phyloP scores from a whole-genome alignment of 2,888 invertebrate genomes.

The Opisthograptis luteolata region DNA sequence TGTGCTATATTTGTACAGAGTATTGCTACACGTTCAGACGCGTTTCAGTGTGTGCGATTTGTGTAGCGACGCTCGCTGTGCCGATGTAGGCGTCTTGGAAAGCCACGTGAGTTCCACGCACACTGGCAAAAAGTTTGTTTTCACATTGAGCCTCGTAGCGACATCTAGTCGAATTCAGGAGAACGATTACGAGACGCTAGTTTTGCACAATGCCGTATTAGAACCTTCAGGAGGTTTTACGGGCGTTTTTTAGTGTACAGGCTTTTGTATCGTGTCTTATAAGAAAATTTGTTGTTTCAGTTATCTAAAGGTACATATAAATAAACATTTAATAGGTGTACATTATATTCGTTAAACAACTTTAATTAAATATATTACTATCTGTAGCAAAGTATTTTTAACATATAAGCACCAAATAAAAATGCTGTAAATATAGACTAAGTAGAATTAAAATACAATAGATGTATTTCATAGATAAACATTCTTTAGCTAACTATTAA shows the following conservation, averaged over 20 bases:
- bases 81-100: conserved; percentile 45
- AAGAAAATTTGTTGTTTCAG: conserved; percentile 19
- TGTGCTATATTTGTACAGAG: conserved; percentile 30
- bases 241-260: conserved; percentile 8
- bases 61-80: conserved; percentile 13
- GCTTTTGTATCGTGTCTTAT: conserved; percentile 22
- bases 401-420: too few species aligned
- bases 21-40: conserved; percentile 27
- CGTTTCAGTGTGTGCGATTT: conserved; percentile 30
- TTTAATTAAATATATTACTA: too few species aligned
- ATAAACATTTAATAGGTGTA: too few species aligned
- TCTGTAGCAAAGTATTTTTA: too few species aligned
- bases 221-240: conserved; percentile 39
- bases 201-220: conserved; percentile 54
- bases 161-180: conserved; percentile 61
- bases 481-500: too few species aligned
- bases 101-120: conserved; percentile 51
- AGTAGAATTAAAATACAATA: too few species aligned
- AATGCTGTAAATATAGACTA: too few species aligned
- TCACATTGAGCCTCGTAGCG: conserved; percentile 61
- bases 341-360: too few species aligned
- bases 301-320: too few species aligned
- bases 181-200: conserved; percentile 50
- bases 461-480: too few species aligned
- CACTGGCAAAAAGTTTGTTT: conserved; percentile 56